Percentiles rank a stretch among this genome's conserved stretches.
Conservation (phyloP, 2,888 invertebrate genomes). For the Cremastinae sp. region DNA sequence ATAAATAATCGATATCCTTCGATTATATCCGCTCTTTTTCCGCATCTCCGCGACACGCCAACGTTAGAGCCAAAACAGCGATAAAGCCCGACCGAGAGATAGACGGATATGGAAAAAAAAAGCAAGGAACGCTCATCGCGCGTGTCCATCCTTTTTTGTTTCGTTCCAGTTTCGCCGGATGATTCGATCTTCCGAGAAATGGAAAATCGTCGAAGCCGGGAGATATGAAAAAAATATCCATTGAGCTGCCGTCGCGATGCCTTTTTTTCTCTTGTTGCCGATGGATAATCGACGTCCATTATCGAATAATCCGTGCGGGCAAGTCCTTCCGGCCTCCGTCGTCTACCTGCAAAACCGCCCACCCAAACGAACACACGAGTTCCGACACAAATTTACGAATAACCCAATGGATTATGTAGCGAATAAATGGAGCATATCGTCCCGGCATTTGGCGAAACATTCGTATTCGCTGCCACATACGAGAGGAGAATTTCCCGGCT, state of each 20-base stretch:
- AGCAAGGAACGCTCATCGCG: background rate
- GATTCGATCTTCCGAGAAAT: slow-evolving; percentile 9
- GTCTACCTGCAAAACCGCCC: slow-evolving; percentile 13
- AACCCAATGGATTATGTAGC: slow-evolving; percentile 51
- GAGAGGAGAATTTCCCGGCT: background rate
- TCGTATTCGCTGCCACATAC: background rate
- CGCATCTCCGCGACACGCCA: background rate
- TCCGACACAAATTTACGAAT: slow-evolving; percentile 23
- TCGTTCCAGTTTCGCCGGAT: slow-evolving; percentile 1
- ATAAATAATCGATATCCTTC: background rate
- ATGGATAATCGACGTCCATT: slow-evolving; percentile 55
- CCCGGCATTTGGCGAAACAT: slow-evolving; percentile 28
- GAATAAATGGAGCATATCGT: slow-evolving; percentile 58
- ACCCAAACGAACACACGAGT: background rate
- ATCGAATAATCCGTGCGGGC: slow-evolving; percentile 32
- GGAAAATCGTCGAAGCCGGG: background rate
- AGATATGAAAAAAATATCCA: slow-evolving; percentile 18
- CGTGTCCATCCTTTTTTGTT: background rate
- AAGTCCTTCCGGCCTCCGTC: background rate
- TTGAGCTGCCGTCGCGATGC: no score
- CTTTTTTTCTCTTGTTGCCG: slow-evolving; percentile 36
- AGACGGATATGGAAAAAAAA: background rate
- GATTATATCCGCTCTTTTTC: slow-evolving; percentile 19
- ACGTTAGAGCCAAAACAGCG: background rate
- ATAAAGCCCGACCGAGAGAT: slow-evolving; percentile 22